phyloP scores from a whole-genome alignment of 2,888 invertebrate genomes.

The Mimachlamys varia region DNA sequence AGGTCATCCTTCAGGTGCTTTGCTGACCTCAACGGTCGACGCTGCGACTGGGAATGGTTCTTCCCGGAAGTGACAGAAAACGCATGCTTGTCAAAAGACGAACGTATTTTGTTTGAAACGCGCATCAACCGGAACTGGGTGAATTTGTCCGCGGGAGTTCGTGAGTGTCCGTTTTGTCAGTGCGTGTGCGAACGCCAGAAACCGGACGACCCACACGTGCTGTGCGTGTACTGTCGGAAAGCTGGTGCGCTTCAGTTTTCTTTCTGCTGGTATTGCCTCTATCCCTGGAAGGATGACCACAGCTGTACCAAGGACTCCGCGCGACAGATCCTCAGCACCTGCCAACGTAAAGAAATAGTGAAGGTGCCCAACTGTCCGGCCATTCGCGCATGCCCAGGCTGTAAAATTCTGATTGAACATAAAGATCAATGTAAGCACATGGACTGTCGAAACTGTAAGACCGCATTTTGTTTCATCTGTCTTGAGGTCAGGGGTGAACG shows the following conservation, averaged over 20 bases:
- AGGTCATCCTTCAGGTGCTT: neutral
- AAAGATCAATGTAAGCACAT: constrained; percentile 1
- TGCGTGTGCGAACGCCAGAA: neutral
- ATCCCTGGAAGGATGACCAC: neutral
- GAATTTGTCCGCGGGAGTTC: neutral
- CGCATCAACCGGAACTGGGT: constrained; percentile 24
- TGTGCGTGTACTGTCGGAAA: neutral
- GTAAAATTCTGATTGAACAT: constrained; percentile 7
- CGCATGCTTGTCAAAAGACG: constrained; percentile 16
- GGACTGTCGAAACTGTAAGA: neutral
- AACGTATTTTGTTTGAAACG: constrained; percentile 22
- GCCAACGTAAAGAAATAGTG: constrained; percentile 4
- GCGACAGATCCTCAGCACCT: neutral
- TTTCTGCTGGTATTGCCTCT: neutral
- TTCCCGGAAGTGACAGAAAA: neutral
- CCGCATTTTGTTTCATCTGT: neutral
- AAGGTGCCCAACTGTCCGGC: neutral
- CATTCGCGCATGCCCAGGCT: neutral
- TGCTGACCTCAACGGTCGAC: neutral
- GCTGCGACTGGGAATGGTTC: constrained; percentile 10
- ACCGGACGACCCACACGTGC: neutral
- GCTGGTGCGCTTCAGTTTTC: neutral
- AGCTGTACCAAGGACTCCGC: neutral
- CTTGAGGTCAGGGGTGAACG: neutral
- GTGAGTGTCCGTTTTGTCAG: constrained; percentile 1